Evolutionary conservation across 2,888 invertebrate species (phyloP).

Genomic region (Teinopalpus imperialis): DNA sequence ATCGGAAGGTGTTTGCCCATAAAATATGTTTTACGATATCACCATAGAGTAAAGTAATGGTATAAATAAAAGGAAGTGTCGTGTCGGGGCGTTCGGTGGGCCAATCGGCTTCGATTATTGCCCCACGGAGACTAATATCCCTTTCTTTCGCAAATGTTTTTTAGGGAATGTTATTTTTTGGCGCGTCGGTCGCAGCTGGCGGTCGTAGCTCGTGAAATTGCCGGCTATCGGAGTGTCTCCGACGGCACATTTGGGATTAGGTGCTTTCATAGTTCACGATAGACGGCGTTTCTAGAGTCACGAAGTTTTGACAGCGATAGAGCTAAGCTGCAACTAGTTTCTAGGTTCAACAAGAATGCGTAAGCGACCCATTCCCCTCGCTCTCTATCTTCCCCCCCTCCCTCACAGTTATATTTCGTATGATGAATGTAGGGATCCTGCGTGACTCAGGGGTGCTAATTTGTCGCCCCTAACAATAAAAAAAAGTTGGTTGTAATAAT

Average conservation of each 20-base stretch:
- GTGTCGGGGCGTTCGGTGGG: constrained; percentile 63
- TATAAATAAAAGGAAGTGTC: constrained; percentile 72
- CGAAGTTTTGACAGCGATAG: too few species aligned
- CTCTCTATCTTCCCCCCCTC: too few species aligned
- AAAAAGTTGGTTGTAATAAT: too few species aligned
- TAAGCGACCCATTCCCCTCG: too few species aligned
- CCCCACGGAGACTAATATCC: constrained; percentile 80
- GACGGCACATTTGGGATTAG: constrained; percentile 62
- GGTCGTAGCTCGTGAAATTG: constrained; percentile 66
- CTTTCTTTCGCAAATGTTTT: constrained; percentile 76
- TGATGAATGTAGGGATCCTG: too few species aligned
- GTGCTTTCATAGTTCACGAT: constrained; percentile 24
- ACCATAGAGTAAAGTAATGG: constrained; percentile 58
- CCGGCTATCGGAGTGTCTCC: constrained; percentile 57
- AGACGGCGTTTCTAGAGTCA: too few species aligned
- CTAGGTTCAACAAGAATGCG: too few species aligned
- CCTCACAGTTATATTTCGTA: too few species aligned
- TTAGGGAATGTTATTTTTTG: constrained; percentile 76
- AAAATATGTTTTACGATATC: constrained; percentile 67
- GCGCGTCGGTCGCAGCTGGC: constrained; percentile 77
- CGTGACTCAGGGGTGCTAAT: too few species aligned
- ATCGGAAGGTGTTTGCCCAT: constrained; percentile 53
- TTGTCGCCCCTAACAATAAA: too few species aligned
- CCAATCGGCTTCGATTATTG: constrained; percentile 81
- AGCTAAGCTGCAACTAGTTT: too few species aligned